These are phyloP conservation scores for Plagodis dolabraria DNA, from an alignment of 2,888 invertebrate genomes.

Conservation along the genomic window DNA sequence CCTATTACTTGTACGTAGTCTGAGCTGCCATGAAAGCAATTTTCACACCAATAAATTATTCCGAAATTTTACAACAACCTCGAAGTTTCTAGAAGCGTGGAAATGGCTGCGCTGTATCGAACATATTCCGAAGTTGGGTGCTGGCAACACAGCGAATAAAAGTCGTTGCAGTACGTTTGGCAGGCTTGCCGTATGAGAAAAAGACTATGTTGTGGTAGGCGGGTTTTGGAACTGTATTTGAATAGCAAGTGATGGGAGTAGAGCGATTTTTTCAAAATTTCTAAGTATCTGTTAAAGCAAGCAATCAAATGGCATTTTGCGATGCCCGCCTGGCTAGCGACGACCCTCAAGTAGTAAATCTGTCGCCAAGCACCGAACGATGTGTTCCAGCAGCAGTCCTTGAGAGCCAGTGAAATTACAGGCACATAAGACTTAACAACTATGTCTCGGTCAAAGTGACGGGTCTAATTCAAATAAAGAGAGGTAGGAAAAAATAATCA, in stretches of 20 bases:
- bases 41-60: constrained; percentile 37
- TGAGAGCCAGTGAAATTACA: no score
- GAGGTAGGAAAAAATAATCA: no score
- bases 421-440: no score
- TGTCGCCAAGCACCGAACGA: no score
- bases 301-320: no score
- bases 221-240: constrained; percentile 26
- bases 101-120: constrained; percentile 35
- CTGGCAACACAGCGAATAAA: constrained; percentile 35
- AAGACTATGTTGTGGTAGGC: constrained; percentile 54
- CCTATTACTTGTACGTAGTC: constrained; percentile 12
- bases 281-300: background rate
- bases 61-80: constrained; percentile 50
- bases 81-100: constrained; percentile 37
- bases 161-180: constrained; percentile 51
- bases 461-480: no score
- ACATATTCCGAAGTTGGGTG: constrained; percentile 35
- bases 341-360: no score
- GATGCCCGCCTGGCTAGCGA: no score
- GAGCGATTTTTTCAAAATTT: constrained; percentile 4
- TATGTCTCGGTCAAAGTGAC: no score
- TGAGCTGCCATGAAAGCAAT: constrained; percentile 35
- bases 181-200: constrained; percentile 55
- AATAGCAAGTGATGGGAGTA: constrained; percentile 3
- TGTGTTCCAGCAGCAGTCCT: no score